Evolutionary conservation across 2,888 invertebrate genomes (phyloP).

Genomic region (Lordiphosa fenestrarum): DNA sequence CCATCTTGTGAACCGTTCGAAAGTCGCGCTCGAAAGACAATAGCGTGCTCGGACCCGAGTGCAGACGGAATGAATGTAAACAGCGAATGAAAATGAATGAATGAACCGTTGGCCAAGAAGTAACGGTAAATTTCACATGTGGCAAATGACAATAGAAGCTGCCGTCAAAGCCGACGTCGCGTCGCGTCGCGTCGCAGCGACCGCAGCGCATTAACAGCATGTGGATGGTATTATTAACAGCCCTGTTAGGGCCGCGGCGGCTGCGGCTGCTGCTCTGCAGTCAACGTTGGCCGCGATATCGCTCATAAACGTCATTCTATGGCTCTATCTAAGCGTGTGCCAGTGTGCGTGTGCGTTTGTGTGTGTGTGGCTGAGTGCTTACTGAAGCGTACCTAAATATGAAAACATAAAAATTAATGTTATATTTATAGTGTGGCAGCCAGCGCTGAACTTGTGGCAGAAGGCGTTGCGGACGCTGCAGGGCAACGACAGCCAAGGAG

Average conservation of each 20-base stretch:
- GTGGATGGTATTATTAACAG: constrained; percentile 54
- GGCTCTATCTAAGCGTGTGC: constrained; percentile 56
- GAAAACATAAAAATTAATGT: constrained; percentile 76
- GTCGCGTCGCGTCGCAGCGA: constrained; percentile 19
- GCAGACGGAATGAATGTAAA: constrained; percentile 67
- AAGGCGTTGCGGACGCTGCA: constrained; percentile 62
- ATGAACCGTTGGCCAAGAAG: constrained; percentile 59
- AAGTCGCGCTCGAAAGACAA: constrained; percentile 27
- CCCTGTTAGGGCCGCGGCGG: constrained; percentile 33
- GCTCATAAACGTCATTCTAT: constrained; percentile 74
- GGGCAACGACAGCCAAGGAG: constrained; percentile 34
- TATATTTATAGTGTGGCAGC: constrained; percentile 74
- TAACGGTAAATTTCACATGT: constrained; percentile 76
- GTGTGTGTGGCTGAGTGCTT: constrained; percentile 54
- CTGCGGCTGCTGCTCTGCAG: constrained; percentile 9
- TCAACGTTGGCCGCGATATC: constrained; percentile 42
- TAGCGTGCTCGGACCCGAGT: constrained; percentile 32
- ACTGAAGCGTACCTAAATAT: constrained; percentile 72
- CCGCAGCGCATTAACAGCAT: constrained; percentile 28
- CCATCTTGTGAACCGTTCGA: constrained; percentile 10
- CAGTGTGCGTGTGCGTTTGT: constrained; percentile 40
- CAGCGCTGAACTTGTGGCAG: constrained; percentile 43
- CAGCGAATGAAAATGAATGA: constrained; percentile 73
- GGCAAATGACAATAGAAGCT: constrained; percentile 69
- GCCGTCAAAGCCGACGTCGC: constrained; percentile 25